Conservation (phyloP, 1,140 invertebrate species). For the Venturia canescens region DNA sequence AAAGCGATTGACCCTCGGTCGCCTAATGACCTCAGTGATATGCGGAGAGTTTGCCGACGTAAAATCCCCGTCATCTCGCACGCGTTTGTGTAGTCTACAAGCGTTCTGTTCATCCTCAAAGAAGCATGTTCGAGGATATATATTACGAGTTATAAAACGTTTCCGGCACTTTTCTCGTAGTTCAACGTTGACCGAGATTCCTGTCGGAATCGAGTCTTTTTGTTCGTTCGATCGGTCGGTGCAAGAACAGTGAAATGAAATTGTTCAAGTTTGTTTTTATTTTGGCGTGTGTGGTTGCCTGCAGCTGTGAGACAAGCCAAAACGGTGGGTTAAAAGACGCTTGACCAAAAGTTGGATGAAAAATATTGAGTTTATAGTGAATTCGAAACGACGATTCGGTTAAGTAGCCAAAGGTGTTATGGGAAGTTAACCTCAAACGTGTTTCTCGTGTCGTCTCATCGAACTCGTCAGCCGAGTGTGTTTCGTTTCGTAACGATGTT, state of each 20-base stretch:
- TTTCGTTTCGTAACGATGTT: neutral
- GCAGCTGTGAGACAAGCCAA: conserved; percentile 37
- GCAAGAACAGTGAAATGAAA: conserved; percentile 43
- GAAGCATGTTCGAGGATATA: neutral
- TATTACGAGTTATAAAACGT: neutral
- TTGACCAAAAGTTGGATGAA: no score
- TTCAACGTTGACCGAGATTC: neutral
- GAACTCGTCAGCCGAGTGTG: no score
- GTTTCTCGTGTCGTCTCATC: no score
- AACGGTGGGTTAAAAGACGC: neutral
- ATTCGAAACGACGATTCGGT: no score
- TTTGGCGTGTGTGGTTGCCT: conserved; percentile 36
- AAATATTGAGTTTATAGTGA: no score
- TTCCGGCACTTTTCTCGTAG: conserved; percentile 8
- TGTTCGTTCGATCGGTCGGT: conserved; percentile 13
- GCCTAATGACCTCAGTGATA: conserved; percentile 60
- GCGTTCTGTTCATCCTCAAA: conserved; percentile 33
- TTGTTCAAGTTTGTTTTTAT: conserved; percentile 46
- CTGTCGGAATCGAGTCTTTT: neutral
- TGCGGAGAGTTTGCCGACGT: conserved; percentile 58
- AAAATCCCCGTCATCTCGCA: conserved; percentile 52
- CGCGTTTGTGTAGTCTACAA: conserved; percentile 47
- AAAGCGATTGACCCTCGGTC: conserved; percentile 63
- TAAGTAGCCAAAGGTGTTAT: neutral
- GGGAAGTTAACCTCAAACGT: neutral